Evolutionary conservation across 2,113 vertebrate species (phyloP).

Genomic region (Henicopernis longicauda): DNA sequence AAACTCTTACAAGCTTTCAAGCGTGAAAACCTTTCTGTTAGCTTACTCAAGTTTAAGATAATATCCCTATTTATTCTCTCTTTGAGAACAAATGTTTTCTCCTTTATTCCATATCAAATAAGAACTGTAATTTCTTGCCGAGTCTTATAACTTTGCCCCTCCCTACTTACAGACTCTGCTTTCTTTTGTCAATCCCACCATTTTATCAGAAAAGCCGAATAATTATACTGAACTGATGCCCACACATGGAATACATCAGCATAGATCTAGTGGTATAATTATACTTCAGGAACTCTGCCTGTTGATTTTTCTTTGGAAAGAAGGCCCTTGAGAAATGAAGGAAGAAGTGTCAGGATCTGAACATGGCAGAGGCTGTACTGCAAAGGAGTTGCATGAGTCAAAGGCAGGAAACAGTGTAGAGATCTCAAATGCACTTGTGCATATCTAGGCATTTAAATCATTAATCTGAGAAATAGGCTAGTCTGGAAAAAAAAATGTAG

Average conservation of each 20-base stretch:
- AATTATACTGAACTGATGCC: constrained; percentile 26
- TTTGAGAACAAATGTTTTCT: neutral
- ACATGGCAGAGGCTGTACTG: neutral
- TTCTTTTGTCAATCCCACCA: neutral
- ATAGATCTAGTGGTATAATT: constrained; percentile 9
- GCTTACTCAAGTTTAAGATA: neutral
- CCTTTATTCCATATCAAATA: neutral
- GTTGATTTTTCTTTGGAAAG: constrained; percentile 10
- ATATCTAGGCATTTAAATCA: neutral
- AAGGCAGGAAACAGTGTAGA: neutral
- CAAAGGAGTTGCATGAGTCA: neutral
- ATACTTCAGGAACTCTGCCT: neutral
- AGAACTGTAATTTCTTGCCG: neutral
- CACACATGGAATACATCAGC: neutral
- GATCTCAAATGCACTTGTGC: neutral
- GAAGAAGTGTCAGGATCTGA: neutral
- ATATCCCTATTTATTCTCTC: neutral
- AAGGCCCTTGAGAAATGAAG: neutral
- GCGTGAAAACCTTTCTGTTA: neutral
- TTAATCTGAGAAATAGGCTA: neutral
- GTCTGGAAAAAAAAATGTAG: neutral
- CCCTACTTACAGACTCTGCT: neutral
- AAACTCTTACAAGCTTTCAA: neutral
- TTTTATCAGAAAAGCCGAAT: neutral
- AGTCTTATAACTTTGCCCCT: neutral